phyloP scores from a whole-genome alignment of 2,797 vertebrate species.

The Enteromius treurensis region DNA sequence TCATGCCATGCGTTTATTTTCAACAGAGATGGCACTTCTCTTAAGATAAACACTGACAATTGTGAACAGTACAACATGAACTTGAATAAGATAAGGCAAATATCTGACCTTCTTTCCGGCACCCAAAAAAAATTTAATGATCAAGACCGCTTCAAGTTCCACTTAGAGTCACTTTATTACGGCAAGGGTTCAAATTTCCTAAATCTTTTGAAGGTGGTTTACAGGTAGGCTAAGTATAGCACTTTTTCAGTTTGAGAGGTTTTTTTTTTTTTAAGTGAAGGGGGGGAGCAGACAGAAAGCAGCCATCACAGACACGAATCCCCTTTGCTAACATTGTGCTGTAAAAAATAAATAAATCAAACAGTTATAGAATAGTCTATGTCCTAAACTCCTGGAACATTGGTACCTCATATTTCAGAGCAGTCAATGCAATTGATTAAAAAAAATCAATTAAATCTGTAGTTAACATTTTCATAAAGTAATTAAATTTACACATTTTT shows the following conservation, averaged over 20 bases:
- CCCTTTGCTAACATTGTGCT: background rate
- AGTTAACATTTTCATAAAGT: too few relatives aligned
- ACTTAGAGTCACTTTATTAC: background rate
- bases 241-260: background rate
- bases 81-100: background rate
- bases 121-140: background rate
- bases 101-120: background rate
- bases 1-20: background rate
- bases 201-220: background rate
- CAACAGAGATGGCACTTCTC: background rate
- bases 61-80: background rate
- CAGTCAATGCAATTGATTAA: too few relatives aligned
- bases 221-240: background rate
- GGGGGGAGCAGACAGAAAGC: background rate
- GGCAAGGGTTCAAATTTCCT: background rate
- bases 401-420: too few relatives aligned
- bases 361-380: too few relatives aligned
- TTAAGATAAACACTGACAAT: background rate
- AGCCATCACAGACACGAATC: background rate
- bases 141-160: background rate
- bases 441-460: too few relatives aligned
- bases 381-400: too few relatives aligned
- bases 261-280: background rate
- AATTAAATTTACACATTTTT: too few relatives aligned
- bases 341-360: background rate